Percentiles rank a stretch among this genome's conserved stretches.
phyloP scores from a whole-genome alignment of 2,113 vertebrate species.

The Garra rufa region DNA sequence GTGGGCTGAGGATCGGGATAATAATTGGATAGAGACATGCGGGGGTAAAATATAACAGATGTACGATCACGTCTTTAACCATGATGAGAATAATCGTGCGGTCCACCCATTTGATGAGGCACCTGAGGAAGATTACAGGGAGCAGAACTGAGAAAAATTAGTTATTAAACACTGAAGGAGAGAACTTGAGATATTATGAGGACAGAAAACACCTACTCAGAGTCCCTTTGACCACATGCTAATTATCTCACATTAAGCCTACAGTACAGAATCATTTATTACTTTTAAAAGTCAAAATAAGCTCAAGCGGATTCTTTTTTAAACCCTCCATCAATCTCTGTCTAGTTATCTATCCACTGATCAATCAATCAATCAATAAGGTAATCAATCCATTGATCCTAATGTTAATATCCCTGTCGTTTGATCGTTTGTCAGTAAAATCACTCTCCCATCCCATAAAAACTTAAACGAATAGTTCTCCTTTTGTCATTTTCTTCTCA shows the following conservation, averaged over 20 bases:
- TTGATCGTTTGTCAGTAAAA: neutral
- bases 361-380: neutral
- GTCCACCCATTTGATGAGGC: constrained; percentile 17
- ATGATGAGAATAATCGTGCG: constrained; percentile 9
- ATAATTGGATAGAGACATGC: constrained; percentile 30
- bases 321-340: neutral
- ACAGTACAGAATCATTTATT: neutral
- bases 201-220: constrained; percentile 2
- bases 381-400: neutral
- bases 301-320: neutral
- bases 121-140: constrained; percentile 20
- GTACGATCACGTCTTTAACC: constrained; percentile 10
- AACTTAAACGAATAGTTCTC: neutral
- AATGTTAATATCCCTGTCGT: neutral
- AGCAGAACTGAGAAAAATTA: neutral
- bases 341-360: constrained; percentile 6
- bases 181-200: neutral
- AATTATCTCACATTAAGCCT: neutral
- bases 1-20: neutral
- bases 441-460: neutral
- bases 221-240: constrained; percentile 1
- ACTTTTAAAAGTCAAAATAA: neutral
- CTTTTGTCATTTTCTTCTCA: neutral
- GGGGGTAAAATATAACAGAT: constrained; percentile 27
- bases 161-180: neutral